These are phyloP conservation scores for Sipha maydis DNA, from an alignment of 2,888 invertebrate species.

Conservation along the genomic window DNA sequence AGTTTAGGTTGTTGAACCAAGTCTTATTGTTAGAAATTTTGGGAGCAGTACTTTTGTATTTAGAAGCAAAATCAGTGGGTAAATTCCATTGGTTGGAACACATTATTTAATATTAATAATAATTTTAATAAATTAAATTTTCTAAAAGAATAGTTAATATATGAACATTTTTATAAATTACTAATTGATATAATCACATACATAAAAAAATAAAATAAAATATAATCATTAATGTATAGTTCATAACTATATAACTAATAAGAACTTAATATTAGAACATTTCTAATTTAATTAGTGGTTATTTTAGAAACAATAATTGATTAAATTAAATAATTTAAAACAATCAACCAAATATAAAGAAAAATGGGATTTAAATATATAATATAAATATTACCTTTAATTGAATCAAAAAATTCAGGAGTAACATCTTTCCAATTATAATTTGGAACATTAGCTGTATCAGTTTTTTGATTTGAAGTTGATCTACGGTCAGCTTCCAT, in stretches of 20 bases:
- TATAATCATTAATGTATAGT: too few species aligned
- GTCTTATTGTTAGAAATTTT: too few species aligned
- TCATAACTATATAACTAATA: too few species aligned
- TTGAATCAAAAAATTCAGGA: constrained; percentile 73
- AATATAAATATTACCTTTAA: constrained; percentile 69
- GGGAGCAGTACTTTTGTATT: too few species aligned
- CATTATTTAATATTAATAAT: too few species aligned
- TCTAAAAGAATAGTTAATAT: background rate
- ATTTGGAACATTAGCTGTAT: background rate
- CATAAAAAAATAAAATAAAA: background rate
- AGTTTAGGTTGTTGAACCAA: too few species aligned
- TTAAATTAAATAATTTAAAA: too few species aligned
- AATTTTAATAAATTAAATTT: background rate
- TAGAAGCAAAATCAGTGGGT: too few species aligned
- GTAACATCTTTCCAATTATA: constrained; percentile 77
- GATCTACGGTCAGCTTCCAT: constrained; percentile 37
- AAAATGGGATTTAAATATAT: background rate
- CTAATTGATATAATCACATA: background rate
- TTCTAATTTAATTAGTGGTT: too few species aligned
- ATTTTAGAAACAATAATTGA: too few species aligned
- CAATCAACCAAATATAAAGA: background rate
- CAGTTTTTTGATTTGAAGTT: constrained; percentile 42
- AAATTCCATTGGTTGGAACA: too few species aligned
- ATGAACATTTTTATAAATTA: background rate
- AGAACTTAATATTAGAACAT: too few species aligned